Evolutionary conservation across 1,140 invertebrate species (phyloP).

Genomic region (Hycleus cichorii): DNA sequence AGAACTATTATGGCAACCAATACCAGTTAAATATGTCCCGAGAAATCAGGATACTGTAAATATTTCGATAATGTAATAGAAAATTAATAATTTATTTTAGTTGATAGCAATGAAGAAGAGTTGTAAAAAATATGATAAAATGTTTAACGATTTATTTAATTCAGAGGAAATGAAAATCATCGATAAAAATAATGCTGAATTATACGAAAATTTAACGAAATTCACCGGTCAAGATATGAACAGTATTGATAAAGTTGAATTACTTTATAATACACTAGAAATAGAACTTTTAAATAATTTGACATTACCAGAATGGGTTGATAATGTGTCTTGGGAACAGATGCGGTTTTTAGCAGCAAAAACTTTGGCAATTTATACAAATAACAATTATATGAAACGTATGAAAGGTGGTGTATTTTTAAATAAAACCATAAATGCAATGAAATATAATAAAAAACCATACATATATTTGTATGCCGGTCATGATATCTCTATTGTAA

Average conservation of each 20-base stretch:
- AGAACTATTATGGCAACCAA: conserved; percentile 75
- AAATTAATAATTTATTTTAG: conserved; percentile 35
- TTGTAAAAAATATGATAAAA: conserved; percentile 55
- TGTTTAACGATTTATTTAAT: conserved; percentile 47
- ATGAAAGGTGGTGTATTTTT: conserved; percentile 62
- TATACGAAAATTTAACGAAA: conserved; percentile 57
- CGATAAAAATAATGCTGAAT: conserved; percentile 48
- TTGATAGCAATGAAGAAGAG: conserved; percentile 54
- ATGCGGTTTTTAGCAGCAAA: conserved; percentile 58
- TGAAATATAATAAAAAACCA: conserved; percentile 38
- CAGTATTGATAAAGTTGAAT: conserved; percentile 60
- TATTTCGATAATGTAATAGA: neutral
- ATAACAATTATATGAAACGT: conserved; percentile 60
- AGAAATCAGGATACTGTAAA: conserved; percentile 34
- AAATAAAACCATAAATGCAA: conserved; percentile 40
- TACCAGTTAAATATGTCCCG: conserved; percentile 73
- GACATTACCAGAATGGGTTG: conserved; percentile 63
- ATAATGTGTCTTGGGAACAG: conserved; percentile 58
- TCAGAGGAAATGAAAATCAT: conserved; percentile 48
- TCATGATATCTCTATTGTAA: conserved; percentile 68
- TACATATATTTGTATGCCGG: conserved; percentile 59
- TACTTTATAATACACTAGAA: conserved; percentile 64
- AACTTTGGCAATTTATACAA: conserved; percentile 63
- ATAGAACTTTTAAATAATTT: conserved; percentile 60
- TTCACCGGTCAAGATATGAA: conserved; percentile 59